phyloP scores from a whole-genome alignment of 1,140 invertebrate genomes.

The Drosophila leontia region DNA sequence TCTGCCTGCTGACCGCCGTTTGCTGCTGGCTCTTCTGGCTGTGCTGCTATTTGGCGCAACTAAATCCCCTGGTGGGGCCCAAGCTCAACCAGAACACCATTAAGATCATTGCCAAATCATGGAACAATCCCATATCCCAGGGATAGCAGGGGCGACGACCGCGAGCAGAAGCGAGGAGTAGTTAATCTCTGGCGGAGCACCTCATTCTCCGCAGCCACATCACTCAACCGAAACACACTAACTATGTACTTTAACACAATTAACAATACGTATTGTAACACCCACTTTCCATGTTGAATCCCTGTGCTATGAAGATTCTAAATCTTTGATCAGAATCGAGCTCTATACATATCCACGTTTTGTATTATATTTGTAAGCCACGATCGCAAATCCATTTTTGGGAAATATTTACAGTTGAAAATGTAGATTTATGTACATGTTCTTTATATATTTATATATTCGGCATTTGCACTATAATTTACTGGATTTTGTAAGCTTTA shows the following conservation, averaged over 20 bases:
- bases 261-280: slow-evolving; percentile 12
- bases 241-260: slow-evolving; percentile 21
- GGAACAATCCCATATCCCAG: slow-evolving; percentile 87
- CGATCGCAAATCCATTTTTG: not conserved
- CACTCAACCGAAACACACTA: slow-evolving; percentile 1
- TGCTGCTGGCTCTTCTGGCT: slow-evolving; percentile 97
- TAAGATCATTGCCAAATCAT: slow-evolving; percentile 90
- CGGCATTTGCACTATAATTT: not conserved
- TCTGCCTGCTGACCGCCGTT: slow-evolving; percentile 94
- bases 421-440: not conserved
- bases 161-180: not conserved
- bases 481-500: slow-evolving; percentile 5
- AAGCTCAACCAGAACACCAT: slow-evolving; percentile 90
- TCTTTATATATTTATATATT: not conserved
- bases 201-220: slow-evolving; percentile 20
- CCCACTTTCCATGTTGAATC: not conserved
- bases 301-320: slow-evolving; percentile 5
- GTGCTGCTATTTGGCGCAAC: slow-evolving; percentile 96
- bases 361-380: slow-evolving; percentile 8
- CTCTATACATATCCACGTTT: not conserved
- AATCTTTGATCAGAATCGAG: not conserved
- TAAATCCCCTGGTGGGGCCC: slow-evolving; percentile 97
- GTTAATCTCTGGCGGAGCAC: slow-evolving; percentile 21
- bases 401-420: not conserved
- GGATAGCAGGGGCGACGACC: slow-evolving; percentile 85